A percentile compares a stretch with the other conserved stretches of the same genome.
phyloP scores from a whole-genome alignment of 2,888 invertebrate genomes.

The Cephus sareptanus region DNA sequence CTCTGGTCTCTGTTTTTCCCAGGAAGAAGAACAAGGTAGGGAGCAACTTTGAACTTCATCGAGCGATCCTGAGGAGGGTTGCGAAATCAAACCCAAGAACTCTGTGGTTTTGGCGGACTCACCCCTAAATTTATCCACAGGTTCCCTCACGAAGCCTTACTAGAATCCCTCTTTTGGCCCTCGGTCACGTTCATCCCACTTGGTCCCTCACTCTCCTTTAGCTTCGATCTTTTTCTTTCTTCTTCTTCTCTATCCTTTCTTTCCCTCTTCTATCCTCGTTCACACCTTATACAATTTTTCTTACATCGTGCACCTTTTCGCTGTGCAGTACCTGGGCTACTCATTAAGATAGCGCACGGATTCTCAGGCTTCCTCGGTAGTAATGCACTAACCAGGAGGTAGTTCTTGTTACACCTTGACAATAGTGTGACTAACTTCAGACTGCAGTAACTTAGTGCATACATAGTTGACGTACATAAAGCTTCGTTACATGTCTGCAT shows the following conservation, averaged over 20 bases:
- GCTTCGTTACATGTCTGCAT: not conserved
- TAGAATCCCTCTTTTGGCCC: not conserved
- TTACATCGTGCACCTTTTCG: not conserved
- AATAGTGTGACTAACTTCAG: not conserved
- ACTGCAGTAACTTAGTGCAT: too few species aligned
- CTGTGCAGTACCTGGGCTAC: not conserved
- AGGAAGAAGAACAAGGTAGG: slow-evolving; percentile 57
- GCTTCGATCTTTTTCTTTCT: slow-evolving; percentile 15
- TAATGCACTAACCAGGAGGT: not conserved
- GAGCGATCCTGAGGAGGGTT: not conserved
- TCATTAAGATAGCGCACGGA: not conserved
- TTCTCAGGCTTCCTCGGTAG: not conserved
- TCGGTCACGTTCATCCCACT: slow-evolving; percentile 11
- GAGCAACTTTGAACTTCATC: not conserved
- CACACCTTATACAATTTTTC: not conserved
- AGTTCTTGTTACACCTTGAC: not conserved
- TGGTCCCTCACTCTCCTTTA: slow-evolving; percentile 7
- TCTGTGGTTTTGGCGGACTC: not conserved
- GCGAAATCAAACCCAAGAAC: not conserved
- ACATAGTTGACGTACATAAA: too few species aligned
- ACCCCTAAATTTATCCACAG: not conserved
- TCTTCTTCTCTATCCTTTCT: slow-evolving; percentile 13
- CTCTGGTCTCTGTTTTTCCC: slow-evolving; percentile 70
- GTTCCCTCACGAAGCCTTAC: not conserved
- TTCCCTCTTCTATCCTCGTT: slow-evolving; percentile 10